These are phyloP conservation scores for Clostera curtula DNA, from an alignment of 2,888 invertebrate genomes.

Conservation along the genomic window DNA sequence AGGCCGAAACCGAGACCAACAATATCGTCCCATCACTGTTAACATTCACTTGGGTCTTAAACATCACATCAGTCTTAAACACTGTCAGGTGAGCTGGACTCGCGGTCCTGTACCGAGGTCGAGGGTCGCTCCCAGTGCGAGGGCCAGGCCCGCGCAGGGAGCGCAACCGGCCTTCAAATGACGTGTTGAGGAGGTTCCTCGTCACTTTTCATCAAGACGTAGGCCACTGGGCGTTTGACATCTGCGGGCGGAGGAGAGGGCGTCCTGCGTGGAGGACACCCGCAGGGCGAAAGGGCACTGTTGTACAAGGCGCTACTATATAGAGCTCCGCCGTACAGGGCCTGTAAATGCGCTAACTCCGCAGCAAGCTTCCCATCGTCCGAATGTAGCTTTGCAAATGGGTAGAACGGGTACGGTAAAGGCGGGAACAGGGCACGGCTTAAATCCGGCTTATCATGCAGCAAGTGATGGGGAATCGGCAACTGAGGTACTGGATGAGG, in stretches of 20 bases:
- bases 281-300: conserved; percentile 62
- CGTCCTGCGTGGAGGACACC: conserved; percentile 58
- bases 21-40: conserved; percentile 10
- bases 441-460: conserved; percentile 78
- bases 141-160: conserved; percentile 78
- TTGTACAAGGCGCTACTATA: conserved; percentile 65
- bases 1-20: conserved; percentile 3
- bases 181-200: conserved; percentile 78
- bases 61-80: conserved; percentile 35
- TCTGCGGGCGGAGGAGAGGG: conserved; percentile 59
- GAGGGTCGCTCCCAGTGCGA: conserved; percentile 70
- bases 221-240: conserved; percentile 74
- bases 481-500: conserved; percentile 62
- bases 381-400: conserved; percentile 74
- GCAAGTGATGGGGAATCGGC: conserved; percentile 66
- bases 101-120: conserved; percentile 53
- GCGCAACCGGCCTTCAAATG: conserved; percentile 91
- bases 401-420: conserved; percentile 81
- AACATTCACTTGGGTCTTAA: neutral
- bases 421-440: conserved; percentile 81
- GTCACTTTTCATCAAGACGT: conserved; percentile 78
- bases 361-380: conserved; percentile 78
- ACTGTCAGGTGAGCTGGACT: conserved; percentile 61
- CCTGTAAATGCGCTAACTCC: conserved; percentile 79
- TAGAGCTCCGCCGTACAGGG: conserved; percentile 61